A percentile compares a stretch with the other conserved stretches of the same genome.
These are phyloP conservation scores for Sicus ferrugineus DNA, from an alignment of 2,888 invertebrate genomes.

Conservation along the genomic window DNA sequence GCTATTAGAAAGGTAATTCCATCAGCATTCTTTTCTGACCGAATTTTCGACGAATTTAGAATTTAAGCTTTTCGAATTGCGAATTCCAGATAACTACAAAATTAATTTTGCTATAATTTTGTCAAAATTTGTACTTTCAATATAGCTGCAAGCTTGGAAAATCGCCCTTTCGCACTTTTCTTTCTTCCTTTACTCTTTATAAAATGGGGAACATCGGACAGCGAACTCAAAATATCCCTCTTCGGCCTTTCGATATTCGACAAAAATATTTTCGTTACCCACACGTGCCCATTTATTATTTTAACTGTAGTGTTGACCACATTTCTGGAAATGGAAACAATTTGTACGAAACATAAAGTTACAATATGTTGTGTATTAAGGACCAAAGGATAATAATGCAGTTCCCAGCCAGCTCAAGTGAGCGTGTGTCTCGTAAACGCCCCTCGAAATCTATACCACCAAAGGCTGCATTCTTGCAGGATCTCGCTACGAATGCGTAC, in stretches of 20 bases:
- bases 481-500: not conserved
- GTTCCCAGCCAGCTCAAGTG: constrained; percentile 35
- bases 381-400: constrained; percentile 22
- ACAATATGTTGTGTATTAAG: constrained; percentile 56
- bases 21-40: too few relatives aligned
- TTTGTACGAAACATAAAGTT: constrained; percentile 29
- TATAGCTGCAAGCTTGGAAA: not conserved
- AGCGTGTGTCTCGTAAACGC: constrained; percentile 49
- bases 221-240: too few relatives aligned
- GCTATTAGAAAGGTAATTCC: too few relatives aligned
- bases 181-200: not conserved
- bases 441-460: constrained; percentile 53
- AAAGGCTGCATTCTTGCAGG: constrained; percentile 2
- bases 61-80: too few relatives aligned
- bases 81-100: too few relatives aligned
- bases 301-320: constrained; percentile 5
- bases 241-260: not conserved
- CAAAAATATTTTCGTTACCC: constrained; percentile 11
- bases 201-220: too few relatives aligned
- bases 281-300: constrained; percentile 26
- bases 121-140: too few relatives aligned
- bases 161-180: too few relatives aligned
- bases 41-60: too few relatives aligned
- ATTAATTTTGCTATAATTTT: too few relatives aligned
- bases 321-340: constrained; percentile 27